Conservation (phyloP, 1,140 invertebrate genomes). For the Drosophila murphyi region DNA sequence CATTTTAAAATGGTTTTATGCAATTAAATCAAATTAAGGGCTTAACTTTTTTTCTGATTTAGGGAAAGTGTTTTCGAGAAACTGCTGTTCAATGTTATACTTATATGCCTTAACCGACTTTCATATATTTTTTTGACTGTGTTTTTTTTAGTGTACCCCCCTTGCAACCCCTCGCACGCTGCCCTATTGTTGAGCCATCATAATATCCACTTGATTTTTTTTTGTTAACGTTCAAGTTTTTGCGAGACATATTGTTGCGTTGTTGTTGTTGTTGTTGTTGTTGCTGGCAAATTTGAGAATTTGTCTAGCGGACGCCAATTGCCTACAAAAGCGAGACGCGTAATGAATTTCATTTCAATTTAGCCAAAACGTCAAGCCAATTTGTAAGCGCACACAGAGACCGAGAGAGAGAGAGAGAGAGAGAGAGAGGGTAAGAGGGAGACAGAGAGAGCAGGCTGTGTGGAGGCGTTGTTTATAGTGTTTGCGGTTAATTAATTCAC, state of each 20-base stretch:
- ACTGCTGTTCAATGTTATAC: too few relatives aligned
- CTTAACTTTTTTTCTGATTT: too few relatives aligned
- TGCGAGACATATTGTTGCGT: conserved; percentile 63
- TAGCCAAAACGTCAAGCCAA: conserved; percentile 69
- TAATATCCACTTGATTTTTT: conserved; percentile 72
- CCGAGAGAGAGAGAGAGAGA: conserved; percentile 9
- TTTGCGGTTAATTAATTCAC: conserved; percentile 84
- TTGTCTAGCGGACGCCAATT: conserved; percentile 49
- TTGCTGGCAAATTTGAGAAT: conserved; percentile 44
- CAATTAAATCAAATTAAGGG: too few relatives aligned
- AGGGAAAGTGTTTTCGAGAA: too few relatives aligned
- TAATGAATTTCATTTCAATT: conserved; percentile 81
- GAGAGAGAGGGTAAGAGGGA: not conserved
- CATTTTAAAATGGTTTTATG: too few relatives aligned
- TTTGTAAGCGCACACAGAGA: conserved; percentile 56
- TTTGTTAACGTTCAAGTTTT: conserved; percentile 35
- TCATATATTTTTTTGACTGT: not conserved
- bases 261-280: conserved; percentile 10
- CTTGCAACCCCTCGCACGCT: conserved; percentile 1
- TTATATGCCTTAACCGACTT: not conserved
- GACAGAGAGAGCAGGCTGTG: conserved; percentile 1
- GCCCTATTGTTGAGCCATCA: conserved; percentile 35
- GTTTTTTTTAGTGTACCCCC: not conserved
- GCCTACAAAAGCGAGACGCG: conserved; percentile 33
- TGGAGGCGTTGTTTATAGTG: conserved; percentile 80